A percentile compares a stretch with the other conserved stretches of the same genome.
phyloP scores from a whole-genome alignment of 2,113 vertebrate species.

The Leucopsar rothschildi region DNA sequence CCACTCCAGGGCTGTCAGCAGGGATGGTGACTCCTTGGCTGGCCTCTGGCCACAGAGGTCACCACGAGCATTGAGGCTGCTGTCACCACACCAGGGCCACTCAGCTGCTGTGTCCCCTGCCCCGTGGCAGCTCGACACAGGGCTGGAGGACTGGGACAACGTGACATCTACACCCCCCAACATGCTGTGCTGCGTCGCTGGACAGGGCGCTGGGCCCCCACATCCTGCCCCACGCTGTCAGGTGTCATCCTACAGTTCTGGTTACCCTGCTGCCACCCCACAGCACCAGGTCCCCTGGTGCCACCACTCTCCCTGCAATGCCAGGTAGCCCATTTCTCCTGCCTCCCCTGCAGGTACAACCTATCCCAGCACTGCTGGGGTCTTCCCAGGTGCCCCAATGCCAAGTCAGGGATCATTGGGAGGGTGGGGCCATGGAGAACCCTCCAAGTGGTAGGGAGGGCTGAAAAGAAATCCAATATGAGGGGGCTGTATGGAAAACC shows the following conservation, averaged over 20 bases:
- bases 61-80: not conserved
- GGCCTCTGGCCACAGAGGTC: not conserved
- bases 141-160: not conserved
- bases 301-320: not conserved
- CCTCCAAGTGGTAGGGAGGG: not conserved
- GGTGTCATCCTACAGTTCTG: not conserved
- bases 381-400: not conserved
- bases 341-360: not conserved
- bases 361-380: accelerated
- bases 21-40: accelerated
- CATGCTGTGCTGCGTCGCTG: accelerated
- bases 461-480: not conserved
- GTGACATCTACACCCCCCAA: no score
- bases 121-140: accelerated
- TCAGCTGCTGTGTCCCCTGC: not conserved
- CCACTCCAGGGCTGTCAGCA: not conserved
- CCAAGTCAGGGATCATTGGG: not conserved
- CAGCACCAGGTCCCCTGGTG: not conserved
- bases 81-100: not conserved
- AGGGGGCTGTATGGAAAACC: not conserved
- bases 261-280: not conserved
- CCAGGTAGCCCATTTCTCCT: not conserved
- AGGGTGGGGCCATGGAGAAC: not conserved
- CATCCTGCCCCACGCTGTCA: accelerated
- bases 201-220: accelerated